Evolutionary conservation across 2,888 invertebrate genomes (phyloP).

Genomic region (Harpalus rubripes): DNA sequence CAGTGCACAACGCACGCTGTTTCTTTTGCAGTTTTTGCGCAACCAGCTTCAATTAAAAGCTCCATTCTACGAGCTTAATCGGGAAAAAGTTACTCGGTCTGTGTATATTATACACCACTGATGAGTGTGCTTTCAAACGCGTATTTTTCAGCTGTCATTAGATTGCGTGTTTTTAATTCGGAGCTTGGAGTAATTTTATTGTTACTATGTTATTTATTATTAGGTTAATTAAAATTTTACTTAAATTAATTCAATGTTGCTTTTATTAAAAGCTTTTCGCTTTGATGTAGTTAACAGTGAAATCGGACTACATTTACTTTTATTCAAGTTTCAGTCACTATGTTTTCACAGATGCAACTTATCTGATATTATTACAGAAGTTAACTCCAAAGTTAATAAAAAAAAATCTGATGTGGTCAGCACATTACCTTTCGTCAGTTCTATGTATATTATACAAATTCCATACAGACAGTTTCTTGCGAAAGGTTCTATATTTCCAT

Average conservation of each 20-base stretch:
- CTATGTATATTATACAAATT: too few relatives aligned
- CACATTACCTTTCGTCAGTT: too few relatives aligned
- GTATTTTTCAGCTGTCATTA: constrained; percentile 32
- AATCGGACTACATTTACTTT: too few relatives aligned
- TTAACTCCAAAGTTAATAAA: too few relatives aligned
- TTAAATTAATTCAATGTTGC: neutral
- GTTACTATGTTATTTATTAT: constrained; percentile 22
- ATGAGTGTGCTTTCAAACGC: constrained; percentile 10
- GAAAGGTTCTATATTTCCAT: too few relatives aligned
- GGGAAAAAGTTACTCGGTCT: constrained; percentile 13
- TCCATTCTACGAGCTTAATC: constrained; percentile 43
- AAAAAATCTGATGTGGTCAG: too few relatives aligned
- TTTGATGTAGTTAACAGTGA: neutral
- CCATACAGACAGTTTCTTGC: too few relatives aligned
- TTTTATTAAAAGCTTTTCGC: constrained; percentile 10
- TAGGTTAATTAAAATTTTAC: constrained; percentile 21
- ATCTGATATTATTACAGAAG: too few relatives aligned
- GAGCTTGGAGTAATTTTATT: constrained; percentile 13
- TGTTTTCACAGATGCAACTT: too few relatives aligned
- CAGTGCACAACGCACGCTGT: constrained; percentile 13
- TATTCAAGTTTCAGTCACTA: too few relatives aligned
- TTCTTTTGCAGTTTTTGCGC: constrained; percentile 44
- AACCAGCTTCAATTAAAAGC: constrained; percentile 38
- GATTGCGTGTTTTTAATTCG: constrained; percentile 23
- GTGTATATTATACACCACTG: constrained; percentile 24